Base-by-base conservation (phyloP, 2,113 vertebrate species). In the Alexandromys fortis region DNA sequence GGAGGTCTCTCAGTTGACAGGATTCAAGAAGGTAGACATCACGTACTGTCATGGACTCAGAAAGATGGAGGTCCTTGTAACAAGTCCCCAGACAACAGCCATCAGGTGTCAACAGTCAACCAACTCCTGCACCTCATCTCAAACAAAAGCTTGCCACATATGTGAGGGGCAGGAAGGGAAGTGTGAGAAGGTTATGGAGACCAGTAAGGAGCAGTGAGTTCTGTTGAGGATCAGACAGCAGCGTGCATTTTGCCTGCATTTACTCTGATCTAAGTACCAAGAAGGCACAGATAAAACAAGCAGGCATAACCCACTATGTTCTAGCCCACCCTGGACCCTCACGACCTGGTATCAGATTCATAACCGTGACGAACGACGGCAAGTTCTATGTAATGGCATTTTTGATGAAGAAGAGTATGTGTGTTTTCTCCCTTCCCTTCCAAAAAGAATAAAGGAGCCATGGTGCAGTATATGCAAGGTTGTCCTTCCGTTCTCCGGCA, bases 261-360 rank as follows among this genome's bases (percentile, higher is more conserved):
- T 49, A 42, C 2, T 13, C 79, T 13, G 79, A 83, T 16, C n/a
- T 24, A 83, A 63, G 55, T 9, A 83, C 55, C 42, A 14, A 7
- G 47, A 61, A 11, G 13, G 13, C 12, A 49, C 1, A 58, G 58
- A 26, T 6, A 28, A 26, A 22, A 38, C 35, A 73, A 73, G 70
- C 38, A 73, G 70, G 19, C 7, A 1, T 0, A 10, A 28, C 1
- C 52, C 35, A 89, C 12, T 0, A 8, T 1, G 55, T 13, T 76
- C 38, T 63, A 9, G 45, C 49, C 73, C n/a, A 72, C n/a, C 58
- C 78, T 42, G 58, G 47, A 63, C 19, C 58, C 10, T 55, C 42
- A 21, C 90, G 49, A 17, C 52, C 4, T 30, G 58, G 72, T 49
- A 47, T 47, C 21, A 52, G 65, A 73, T 55, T 52, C 82, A 2